Base-by-base conservation (phyloP, 2,797 vertebrate species). In the Eidolon dupreanum region DNA sequence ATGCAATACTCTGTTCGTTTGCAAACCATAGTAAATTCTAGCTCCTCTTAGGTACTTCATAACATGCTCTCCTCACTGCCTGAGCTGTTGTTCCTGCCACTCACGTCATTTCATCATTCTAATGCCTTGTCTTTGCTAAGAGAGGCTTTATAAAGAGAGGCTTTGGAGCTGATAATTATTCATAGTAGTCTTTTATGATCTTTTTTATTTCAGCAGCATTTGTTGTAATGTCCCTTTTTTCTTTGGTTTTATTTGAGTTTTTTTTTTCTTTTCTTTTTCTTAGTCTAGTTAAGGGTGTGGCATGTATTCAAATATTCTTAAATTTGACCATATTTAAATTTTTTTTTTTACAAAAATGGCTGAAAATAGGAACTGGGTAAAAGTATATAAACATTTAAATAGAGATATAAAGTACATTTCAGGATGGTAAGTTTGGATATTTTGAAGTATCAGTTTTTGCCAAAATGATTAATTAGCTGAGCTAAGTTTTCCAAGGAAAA, bases 391-490 rank as follows among this genome's bases (percentile, higher is more conserved):
- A 90, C 20, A 59, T 94, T 93, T 61, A 71, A 77, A 15, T 81
- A 31, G 24, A 93, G 8, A 43, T 19, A 82, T 73, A 59, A 3
- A 36, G 13, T 90, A 53, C 59, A 38, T 59, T 65, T 74, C 3
- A 65, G 74, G 7, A 53, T 41, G 65, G 49, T 92, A 75, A 95
- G 20, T 78, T 70, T 75, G 49, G 51, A 82, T 75, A 57, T 66
- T 83, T 51, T 68, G 43, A 90, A 49, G 15, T 55, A 43, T 36
- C 9, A 36, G 3, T 70, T 91, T 94, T 94, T 91, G 55, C 63
- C 81, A 88, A 84, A 94, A 94, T 61, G 43, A 61, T 88, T 51
- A 68, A 94, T 66, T 90, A 93, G 53, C 17, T 85, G 55, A 90
- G 24, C 11, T 77, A 49, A 66, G 31, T 77, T 94, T 94, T 74